Evolutionary conservation across 2,888 invertebrate species (phyloP), one percentile per base, ranked within the genome.

Genomic region (Endotricha flammealis): DNA sequence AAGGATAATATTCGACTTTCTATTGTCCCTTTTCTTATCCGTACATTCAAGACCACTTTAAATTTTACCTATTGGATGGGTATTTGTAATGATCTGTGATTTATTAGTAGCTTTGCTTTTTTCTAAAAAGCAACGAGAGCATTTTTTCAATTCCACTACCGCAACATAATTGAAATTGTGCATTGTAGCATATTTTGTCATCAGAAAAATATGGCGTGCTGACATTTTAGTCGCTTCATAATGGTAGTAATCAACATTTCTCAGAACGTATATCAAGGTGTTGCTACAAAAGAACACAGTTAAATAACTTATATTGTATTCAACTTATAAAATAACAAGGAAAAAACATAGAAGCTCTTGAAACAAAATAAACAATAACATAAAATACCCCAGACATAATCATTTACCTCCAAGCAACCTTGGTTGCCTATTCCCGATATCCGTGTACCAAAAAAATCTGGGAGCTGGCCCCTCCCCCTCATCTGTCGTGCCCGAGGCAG

Each of bases 381-480:
- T 30, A 14, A 32, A 17, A 27, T 27, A 22, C 33, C 29, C 14
- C 25, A 32, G 36, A 29, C 32, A 23, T 30, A 33, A 34, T 38
- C 27, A 25, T 24, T 55, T 58, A 52, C 44, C 49, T 51, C 41
- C 39, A 56, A 55, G 54, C 53, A 58, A 59, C 52, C 49, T 64
- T 55, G n/a, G n/a, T n/a, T n/a, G 56, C 51, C 55, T 57, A 52
- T 55, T n/a, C 36, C 44, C 39, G 32, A 35, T 23, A 39, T 34
- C 22, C 24, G 35, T 17, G 12, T 48, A 56, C 62, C 58, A 20
- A 70, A 60, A 53, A 62, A 58, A 57, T 65, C 58, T 71, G 66
- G 67, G 50, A 73, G 67, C 69, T 49, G 40, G 38, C 55, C 48
- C 61, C 68, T 53, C 73, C 74, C 61, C 46, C 61, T 72, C 73